Base-by-base conservation (phyloP, 2,113 vertebrate species). In the Xenotilapia leptura region DNA sequence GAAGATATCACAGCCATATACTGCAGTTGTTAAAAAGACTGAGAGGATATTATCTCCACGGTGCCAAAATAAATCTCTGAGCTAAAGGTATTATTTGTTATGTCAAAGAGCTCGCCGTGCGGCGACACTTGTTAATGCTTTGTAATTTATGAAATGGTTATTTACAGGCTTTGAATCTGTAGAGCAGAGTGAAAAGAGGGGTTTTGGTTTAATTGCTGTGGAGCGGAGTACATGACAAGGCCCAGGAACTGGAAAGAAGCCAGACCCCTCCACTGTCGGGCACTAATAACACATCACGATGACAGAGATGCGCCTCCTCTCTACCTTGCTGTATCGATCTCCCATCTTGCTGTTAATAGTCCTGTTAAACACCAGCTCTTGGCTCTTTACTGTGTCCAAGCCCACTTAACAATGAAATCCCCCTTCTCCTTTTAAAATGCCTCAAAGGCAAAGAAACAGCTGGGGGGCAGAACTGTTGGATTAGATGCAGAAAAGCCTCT, bases 331-430 rank as follows among this genome's bases (percentile, higher is more conserved):
- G 88, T 97, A 97, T 98, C 91, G 96, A 97, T 97, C 96, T 94
- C 93, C 96, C 94, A 95, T 96, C 97, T 97, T 92, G 92, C 95
- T 95, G 96, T 97, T 97, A 97, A 97, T 95, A 97, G 96, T 96
- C 83, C 3, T 96, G 97, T 97, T 96, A 97, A 97, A 97, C 97
- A 97, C 56, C 96, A 94, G 97, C 97, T 96, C 95, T 94, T 91
- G 96, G 96, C 96, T 97, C 97, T 97, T 97, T 96, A 96, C 96
- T 94, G 96, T 90, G 96, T 96, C 95, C 95, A 94, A 95, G 97
- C 96, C 94, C 96, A 97, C 96, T 97, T 97, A 97, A 96, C 96
- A 96, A 96, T 96, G 96, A 97, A 96, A 95, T 47, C 40, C 95
- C 95, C 88, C 90, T 87, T 92, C 83, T 36, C 83, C 88, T 90